Conservation (phyloP, 2,797 vertebrate species). For the Graptemys geographica region DNA sequence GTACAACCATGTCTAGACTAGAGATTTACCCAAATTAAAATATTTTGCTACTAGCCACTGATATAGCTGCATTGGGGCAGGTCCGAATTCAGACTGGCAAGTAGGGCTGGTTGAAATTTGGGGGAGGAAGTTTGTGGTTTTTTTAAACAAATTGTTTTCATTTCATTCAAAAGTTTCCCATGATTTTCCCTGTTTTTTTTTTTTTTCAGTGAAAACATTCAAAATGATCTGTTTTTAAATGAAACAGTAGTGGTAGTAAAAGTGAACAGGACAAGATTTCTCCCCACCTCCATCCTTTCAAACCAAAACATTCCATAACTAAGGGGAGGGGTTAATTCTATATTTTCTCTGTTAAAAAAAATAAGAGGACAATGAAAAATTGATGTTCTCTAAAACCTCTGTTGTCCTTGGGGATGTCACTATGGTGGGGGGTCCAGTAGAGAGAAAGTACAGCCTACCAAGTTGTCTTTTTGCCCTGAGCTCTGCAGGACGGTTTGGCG, state of each 20-base stretch:
- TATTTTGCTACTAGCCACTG: neutral
- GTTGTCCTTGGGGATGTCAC: rapidly evolving
- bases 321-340: neutral
- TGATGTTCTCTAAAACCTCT: neutral
- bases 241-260: rapidly evolving
- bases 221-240: neutral
- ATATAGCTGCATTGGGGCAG: neutral
- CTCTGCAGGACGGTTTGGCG: neutral
- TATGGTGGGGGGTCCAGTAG: neutral
- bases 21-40: neutral
- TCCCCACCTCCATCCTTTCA: neutral
- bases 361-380: neutral
- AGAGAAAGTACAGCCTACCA: neutral
- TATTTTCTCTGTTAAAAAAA: neutral
- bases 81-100: neutral
- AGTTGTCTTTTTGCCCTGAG: neutral
- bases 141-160: neutral
- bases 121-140: neutral
- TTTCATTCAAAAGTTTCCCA: neutral
- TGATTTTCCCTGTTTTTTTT: neutral
- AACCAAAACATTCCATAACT: neutral
- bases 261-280: neutral
- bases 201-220: rapidly evolving
- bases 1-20: neutral
- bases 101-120: neutral